A percentile compares a stretch with the other conserved stretches of the same genome.
Evolutionary conservation across 1,140 invertebrate species (phyloP).

Genomic region (Camponotus floridanus): DNA sequence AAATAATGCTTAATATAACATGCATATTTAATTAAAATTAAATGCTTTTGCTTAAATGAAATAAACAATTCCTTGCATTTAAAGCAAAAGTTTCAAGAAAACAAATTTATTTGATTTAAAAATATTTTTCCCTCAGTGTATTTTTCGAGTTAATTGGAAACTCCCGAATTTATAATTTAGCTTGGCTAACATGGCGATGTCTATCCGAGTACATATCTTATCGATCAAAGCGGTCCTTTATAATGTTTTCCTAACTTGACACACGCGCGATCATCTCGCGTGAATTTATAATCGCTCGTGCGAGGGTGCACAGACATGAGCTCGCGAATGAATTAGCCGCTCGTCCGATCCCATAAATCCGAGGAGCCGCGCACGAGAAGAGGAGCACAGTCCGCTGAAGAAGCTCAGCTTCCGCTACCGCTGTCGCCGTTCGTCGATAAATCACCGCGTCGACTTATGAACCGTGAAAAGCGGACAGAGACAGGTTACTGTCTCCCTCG

Average conservation of each 20-base stretch:
- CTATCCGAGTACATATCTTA: background rate
- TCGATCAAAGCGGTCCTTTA: conserved; percentile 32
- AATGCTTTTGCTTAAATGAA: no score
- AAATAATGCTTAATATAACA: no score
- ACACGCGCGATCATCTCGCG: conserved; percentile 12
- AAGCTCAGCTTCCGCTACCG: conserved; percentile 1
- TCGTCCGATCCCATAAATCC: conserved; percentile 31
- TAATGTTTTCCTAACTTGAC: background rate
- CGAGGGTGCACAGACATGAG: background rate
- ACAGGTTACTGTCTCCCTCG: conserved; percentile 42
- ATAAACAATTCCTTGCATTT: no score
- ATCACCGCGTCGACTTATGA: conserved; percentile 33
- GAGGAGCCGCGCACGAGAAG: background rate
- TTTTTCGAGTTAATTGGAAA: conserved; percentile 10
- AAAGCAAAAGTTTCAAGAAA: no score
- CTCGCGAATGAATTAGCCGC: conserved; percentile 33
- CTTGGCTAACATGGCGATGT: background rate
- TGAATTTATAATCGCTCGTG: conserved; percentile 26
- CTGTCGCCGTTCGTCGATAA: conserved; percentile 48
- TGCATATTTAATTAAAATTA: no score
- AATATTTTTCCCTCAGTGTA: no score
- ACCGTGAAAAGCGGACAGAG: conserved; percentile 53
- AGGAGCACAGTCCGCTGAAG: background rate
- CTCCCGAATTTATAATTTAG: conserved; percentile 1
- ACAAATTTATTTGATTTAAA: no score